Evolutionary conservation across 1,140 invertebrate genomes (phyloP).

Genomic region (Meloidogyne hapla): DNA sequence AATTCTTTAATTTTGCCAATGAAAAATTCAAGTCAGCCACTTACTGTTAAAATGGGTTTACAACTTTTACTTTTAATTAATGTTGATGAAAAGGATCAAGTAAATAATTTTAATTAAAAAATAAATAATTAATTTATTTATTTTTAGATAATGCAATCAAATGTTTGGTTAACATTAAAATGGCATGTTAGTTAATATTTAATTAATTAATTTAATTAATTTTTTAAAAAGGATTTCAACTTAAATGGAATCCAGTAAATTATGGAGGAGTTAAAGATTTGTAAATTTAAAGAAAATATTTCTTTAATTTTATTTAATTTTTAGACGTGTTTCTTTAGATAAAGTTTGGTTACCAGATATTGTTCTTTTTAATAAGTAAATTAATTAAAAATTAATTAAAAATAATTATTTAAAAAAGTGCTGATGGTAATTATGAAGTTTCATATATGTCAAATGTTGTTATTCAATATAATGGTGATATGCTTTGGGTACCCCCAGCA

Average conservation of each 20-base stretch:
- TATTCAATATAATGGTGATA: conserved; percentile 82
- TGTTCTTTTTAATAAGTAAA: conserved; percentile 95
- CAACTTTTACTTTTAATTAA: conserved; percentile 98
- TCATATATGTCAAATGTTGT: conserved; percentile 93
- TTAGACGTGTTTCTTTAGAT: conserved; percentile 83
- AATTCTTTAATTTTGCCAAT: conserved; percentile 98
- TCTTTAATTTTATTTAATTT: not conserved
- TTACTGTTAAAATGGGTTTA: conserved; percentile 90
- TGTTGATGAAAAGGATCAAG: conserved; percentile 70
- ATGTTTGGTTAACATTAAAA: conserved; percentile 45
- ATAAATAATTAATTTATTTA: not conserved
- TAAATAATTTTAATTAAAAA: not conserved
- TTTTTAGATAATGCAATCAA: conserved; percentile 60
- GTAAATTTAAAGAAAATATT: not conserved
- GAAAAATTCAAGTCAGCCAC: conserved; percentile 80
- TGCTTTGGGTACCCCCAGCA: conserved; percentile 78
- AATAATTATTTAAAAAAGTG: conserved; percentile 68
- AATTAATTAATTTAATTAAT: not conserved
- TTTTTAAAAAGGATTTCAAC: conserved; percentile 81
- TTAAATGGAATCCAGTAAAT: conserved; percentile 89
- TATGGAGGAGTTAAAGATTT: conserved; percentile 92
- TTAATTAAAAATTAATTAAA: conserved; percentile 6
- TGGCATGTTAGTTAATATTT: conserved; percentile 7
- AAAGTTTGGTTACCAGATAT: conserved; percentile 83
- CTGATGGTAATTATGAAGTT: conserved; percentile 95